These are phyloP conservation scores for Odontamblyopus rebecca DNA, from an alignment of 2,797 vertebrate species.

Conservation along the genomic window DNA sequence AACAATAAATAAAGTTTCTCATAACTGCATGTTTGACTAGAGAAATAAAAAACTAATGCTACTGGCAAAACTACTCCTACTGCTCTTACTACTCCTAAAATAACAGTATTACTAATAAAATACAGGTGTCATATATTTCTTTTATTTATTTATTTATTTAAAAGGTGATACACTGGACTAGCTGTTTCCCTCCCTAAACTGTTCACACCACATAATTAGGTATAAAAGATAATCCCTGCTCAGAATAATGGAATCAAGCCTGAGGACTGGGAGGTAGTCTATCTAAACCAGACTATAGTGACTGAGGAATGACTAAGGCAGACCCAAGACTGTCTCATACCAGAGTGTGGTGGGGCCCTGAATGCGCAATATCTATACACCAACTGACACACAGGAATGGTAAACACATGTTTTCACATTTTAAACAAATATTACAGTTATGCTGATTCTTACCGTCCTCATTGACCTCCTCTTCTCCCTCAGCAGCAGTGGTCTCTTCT, in stretches of 20 bases:
- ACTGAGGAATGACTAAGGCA: constrained; percentile 25
- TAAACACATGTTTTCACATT: not conserved
- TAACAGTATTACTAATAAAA: not conserved
- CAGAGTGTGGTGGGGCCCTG: constrained; percentile 23
- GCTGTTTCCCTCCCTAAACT: not conserved
- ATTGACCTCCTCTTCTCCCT: constrained; percentile 36
- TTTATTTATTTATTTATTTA: not conserved
- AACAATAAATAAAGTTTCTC: no score
- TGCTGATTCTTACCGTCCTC: constrained; percentile 49
- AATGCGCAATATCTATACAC: not conserved
- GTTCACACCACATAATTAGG: not conserved
- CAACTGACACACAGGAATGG: not conserved
- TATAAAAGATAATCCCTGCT: not conserved
- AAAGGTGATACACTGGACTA: not conserved
- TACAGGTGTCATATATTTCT: not conserved
- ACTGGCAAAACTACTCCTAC: no score
- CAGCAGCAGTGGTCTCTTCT: constrained; percentile 44
- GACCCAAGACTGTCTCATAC: constrained; percentile 30
- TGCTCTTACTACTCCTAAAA: no score
- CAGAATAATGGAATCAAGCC: constrained; percentile 26
- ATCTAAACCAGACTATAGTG: not conserved
- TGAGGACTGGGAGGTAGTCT: constrained; percentile 26
- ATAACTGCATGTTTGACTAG: no score
- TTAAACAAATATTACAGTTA: no score
- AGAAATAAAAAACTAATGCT: no score